Base-by-base conservation (phyloP, 2,113 vertebrate genomes). In the Megaleporinus macrocephalus region DNA sequence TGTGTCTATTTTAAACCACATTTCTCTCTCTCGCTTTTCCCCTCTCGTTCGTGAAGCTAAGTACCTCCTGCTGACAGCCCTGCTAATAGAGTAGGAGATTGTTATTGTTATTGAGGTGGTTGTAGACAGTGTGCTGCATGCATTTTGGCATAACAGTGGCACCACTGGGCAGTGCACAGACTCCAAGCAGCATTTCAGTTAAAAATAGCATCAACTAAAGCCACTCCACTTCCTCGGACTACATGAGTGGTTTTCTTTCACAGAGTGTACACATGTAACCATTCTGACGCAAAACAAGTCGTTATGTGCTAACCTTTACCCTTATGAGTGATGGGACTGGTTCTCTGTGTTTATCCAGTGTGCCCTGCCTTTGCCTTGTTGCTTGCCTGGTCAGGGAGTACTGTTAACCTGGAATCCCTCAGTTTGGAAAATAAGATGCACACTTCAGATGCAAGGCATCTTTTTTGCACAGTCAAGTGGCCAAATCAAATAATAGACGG, bases 21-120 rank as follows among this genome's bases (percentile, higher is more conserved):
- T 59, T 29, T 22, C 36, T 76, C 61, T 26, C 66, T 61, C 53
- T 59, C 63, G 77, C 33, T 63, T 49, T 15, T 51, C 51, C 33
- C 3, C 66, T 26, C 3, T 57, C 62, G 82, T 20, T 59, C 26
- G 55, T 76, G 36, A 69, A 85, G 84, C 73, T 88, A 86, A 86
- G 86, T 80, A 69, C 24, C 53, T 82, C 65, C n/a, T 76, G 73
- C 73, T 84, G 82, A 73, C 81, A 83, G 85, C 81, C 73, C 78
- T 36, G 75, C 69, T 71, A 79, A 86, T 80, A 73, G 59, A 72
- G 66, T 83, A 66, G 76, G 78, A 86, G 78, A 68, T 73, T 80
- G 66, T 82, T 70, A 70, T 82, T 82, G 80, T 76, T 22, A 74
- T 80, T 81, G 30, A 76, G 68, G 80, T 80, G 66, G 53, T 79